Base-by-base conservation (phyloP, 2,888 invertebrate species). In the Steinernema scapterisci region DNA sequence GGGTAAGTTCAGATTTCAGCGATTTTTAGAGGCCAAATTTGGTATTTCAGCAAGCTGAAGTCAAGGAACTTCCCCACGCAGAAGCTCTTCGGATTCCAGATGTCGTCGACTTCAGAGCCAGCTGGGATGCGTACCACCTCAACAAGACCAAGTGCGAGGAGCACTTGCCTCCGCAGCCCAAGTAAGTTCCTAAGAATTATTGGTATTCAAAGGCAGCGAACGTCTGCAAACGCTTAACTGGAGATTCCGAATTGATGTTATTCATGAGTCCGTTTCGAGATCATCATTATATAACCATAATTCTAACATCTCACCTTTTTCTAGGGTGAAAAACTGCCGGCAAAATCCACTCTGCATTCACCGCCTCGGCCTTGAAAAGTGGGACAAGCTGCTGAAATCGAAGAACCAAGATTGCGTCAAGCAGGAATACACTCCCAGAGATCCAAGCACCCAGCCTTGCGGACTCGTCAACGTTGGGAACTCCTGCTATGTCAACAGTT, bases 401-500 rank as follows among this genome's bases (percentile, higher is more conserved):
- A 79, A 79, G 44, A 63, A 27, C 31, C 73, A 71, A 27, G 71
- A 75, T 16, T 63, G 63, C 6, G n/a, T 25, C 19, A 21, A 44
- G 19, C 44, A 71, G 3, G 77, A 78, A 1, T 72, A 51, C n/a
- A 23, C 70, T 11, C 63, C 76, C 71, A 78, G 86, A 21, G 81
- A 85, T 63, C 38, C 80, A 19, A 76, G 78, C 38, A 77, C 79
- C 23, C 78, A 80, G 71, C 86, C 86, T 7, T 83, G 85, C 54
- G 86, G 86, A 0, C 77, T 86, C 0, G 71, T 75, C 16, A 86
- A 86, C 72, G 73, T 74, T 1, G 86, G 85, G 43, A 86, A 86
- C 72, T 85, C 79, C 71, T 86, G 86, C 76, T 86, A 86, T 73
- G 83, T 86, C 19, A 86, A 86, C 77, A 84, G 84, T 72, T 87